Conservation (phyloP, 2,888 invertebrate genomes). For the Camptogramma bilineatum region DNA sequence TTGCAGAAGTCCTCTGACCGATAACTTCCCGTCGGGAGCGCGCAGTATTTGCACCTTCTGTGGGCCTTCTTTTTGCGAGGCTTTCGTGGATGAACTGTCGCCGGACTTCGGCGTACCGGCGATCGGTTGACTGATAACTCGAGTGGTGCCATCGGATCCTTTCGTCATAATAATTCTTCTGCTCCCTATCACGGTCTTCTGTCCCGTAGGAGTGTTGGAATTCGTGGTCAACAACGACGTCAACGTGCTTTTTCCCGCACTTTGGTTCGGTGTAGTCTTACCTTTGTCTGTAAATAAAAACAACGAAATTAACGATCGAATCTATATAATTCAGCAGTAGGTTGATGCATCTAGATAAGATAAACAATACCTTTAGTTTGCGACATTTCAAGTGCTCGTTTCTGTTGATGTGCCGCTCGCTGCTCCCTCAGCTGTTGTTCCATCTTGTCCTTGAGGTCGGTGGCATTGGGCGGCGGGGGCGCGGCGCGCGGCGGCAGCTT, state of each 20-base stretch:
- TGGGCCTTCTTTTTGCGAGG: conserved; percentile 78
- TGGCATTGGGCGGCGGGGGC: conserved; percentile 86
- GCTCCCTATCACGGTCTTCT: conserved; percentile 88
- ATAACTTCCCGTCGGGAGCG: conserved; percentile 95
- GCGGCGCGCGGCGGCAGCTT: conserved; percentile 83
- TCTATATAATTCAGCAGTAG: background rate
- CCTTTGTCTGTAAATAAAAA: conserved; percentile 70
- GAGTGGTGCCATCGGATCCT: conserved; percentile 88
- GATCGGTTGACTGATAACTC: conserved; percentile 87
- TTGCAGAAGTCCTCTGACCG: conserved; percentile 95
- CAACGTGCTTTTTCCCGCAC: conserved; percentile 87
- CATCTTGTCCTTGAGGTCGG: conserved; percentile 95
- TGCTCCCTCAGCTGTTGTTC: conserved; percentile 96
- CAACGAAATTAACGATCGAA: conserved; percentile 36
- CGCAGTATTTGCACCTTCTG: conserved; percentile 96
- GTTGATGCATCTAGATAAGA: background rate
- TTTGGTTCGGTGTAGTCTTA: conserved; percentile 79
- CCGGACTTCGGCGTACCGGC: conserved; percentile 67
- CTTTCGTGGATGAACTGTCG: conserved; percentile 54
- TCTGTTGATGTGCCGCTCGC: conserved; percentile 95
- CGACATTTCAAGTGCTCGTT: conserved; percentile 89
- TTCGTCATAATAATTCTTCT: conserved; percentile 91
- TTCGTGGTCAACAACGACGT: conserved; percentile 88
- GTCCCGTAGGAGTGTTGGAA: conserved; percentile 80
- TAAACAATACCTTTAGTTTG: conserved; percentile 79